Evolutionary conservation across 1,140 invertebrate genomes (phyloP), one percentile per base, ranked within the genome.

Genomic region (Aricia agestis): DNA sequence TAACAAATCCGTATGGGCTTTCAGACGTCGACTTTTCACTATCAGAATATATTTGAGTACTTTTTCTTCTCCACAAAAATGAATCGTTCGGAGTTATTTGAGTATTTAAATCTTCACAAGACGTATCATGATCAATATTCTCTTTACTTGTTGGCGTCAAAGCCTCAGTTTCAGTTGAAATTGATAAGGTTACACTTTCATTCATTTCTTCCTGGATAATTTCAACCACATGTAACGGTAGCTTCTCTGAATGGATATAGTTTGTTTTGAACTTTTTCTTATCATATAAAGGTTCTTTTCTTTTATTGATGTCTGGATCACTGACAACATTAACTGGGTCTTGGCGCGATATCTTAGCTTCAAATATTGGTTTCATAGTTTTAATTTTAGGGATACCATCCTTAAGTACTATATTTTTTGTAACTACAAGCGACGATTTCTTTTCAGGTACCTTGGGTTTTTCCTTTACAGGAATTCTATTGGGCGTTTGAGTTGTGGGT

Each of bases 391-490:
- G 87, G 69, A 91, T 80, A 70, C 91, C 91, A 74, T 92, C 90
- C 77, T 87, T 90, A 45, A 92, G 78, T 42, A 92, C 90, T 74
- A 92, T 45, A 78, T 92, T 92, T 83, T 90, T 92, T 15, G 91
- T 92, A 82, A 89, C 80, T 18, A 87, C 80, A 84, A 92, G 68
- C 61, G 89, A 84, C 70, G 85, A 84, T 84, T 92, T 92, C 73
- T 91, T 92, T 84, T 92, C 91, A 88, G 91, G 91, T 87, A 92
- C 84, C 90, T 90, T 90, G 36, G 89, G 91, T 86, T 92, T 92
- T 74, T 89, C 87, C 82, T 84, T 91, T 67, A 77, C 45, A 58
- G 76, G 73, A 69, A 75, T 73, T 80, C 72, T 78, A 79, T 71
- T 82, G 73, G 78, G 75, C 59, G 67, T 70, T 76, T 77, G 72